These are phyloP conservation scores for Tapera naevia DNA, from an alignment of 2,797 vertebrate species.

Conservation along the genomic window DNA sequence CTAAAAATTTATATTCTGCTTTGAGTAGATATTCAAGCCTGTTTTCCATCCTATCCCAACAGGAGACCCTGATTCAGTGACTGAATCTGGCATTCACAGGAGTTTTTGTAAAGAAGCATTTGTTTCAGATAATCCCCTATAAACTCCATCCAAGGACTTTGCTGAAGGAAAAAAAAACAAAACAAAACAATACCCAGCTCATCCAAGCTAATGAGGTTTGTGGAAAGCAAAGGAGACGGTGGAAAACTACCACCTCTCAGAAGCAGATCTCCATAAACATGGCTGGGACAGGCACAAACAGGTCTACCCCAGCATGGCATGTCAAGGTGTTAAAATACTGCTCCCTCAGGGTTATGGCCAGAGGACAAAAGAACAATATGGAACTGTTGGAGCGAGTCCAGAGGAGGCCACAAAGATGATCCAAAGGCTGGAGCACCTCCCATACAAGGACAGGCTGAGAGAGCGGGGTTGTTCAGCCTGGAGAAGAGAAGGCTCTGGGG, in stretches of 20 bases:
- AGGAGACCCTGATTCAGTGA: background rate
- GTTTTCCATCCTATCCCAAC: background rate
- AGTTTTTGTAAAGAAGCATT: background rate
- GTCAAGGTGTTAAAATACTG: background rate
- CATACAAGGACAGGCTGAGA: no score
- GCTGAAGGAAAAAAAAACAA: no score
- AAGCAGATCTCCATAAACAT: background rate
- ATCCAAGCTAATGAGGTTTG: background rate
- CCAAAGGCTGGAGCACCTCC: no score
- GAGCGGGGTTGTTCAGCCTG: no score
- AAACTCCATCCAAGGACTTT: background rate
- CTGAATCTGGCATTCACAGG: background rate
- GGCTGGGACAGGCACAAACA: background rate
- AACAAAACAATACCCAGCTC: no score
- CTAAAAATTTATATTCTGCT: background rate
- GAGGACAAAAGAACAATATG: no score
- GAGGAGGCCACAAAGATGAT: no score
- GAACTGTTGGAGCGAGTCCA: no score
- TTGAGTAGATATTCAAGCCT: background rate
- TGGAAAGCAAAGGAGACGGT: background rate
- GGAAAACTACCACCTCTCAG: background rate
- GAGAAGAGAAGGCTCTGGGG: no score
- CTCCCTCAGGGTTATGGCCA: background rate
- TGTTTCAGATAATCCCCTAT: background rate
- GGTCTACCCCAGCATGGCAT: background rate